Base-by-base conservation (phyloP, 37 sponge, comb jelly and placozoan species). In the Ianthella basta region DNA sequence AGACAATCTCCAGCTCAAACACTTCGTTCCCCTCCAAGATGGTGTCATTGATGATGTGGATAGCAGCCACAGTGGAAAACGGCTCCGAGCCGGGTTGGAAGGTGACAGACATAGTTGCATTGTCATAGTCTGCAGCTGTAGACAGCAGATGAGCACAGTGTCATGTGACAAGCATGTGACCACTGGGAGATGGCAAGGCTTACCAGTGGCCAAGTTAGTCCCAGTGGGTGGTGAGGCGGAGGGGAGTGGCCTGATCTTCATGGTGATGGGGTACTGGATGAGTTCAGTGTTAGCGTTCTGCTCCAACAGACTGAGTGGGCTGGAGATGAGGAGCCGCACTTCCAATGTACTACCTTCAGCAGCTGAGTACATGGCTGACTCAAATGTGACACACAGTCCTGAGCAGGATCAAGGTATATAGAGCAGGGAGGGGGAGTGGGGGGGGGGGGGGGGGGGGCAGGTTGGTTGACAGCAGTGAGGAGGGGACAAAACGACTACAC, bases 241-340 rank as follows among this genome's bases (percentile, higher is more conserved):
- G 8, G 66, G 66, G 27, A 24, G 27, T 64, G 66, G 66, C 23
- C 23, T 24, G 20, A 64, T 16, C 6, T 64, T 30, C 66, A 64
- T 30, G 12, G 66, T 64, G 27, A 64, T 29, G n/a, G 66, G 66
- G 27, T 64, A 21, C 66, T 64, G 66, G 27, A 64, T 64, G 66
- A 8, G 20, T 21, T 30, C 66, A 16, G 29, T 64, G n/a, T n/a
- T n/a, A n/a, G n/a, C n/a, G n/a, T n/a, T n/a, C n/a, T n/a, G n/a
- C n/a, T n/a, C n/a, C n/a, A n/a, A n/a, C n/a, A n/a, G n/a, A n/a
- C n/a, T n/a, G n/a, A n/a, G n/a, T n/a, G n/a, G n/a, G n/a, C n/a
- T n/a, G n/a, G n/a, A n/a, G 66, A 64, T 64, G 66, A 29, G 23
- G 66, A 64, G 66, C 8, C 23, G 66, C 8, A 64, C 66, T 64